These are phyloP conservation scores for Geococcyx californianus DNA, from an alignment of 2,113 vertebrate genomes.

Conservation along the genomic window DNA sequence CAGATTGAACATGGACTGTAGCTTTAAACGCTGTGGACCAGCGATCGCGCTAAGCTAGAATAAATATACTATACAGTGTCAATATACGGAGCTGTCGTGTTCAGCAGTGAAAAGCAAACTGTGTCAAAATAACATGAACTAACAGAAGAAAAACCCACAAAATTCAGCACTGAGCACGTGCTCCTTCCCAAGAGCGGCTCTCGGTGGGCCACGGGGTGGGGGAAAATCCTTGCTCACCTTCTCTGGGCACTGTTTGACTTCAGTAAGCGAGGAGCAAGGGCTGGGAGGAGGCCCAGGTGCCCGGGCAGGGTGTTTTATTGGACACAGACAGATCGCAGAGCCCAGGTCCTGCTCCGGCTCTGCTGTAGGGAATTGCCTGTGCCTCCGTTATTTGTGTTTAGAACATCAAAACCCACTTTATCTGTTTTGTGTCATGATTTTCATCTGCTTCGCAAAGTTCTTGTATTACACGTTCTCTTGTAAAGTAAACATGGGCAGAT, in stretches of 20 bases:
- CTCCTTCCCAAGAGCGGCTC: neutral
- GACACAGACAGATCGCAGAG: neutral
- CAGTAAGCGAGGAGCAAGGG: neutral
- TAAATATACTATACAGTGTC: constrained; percentile 12
- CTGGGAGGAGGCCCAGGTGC: neutral
- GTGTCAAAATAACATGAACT: neutral
- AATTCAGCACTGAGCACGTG: neutral
- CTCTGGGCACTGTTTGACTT: neutral
- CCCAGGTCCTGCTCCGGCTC: neutral
- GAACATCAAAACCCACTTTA: neutral
- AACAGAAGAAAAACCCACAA: neutral
- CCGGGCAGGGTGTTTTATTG: neutral
- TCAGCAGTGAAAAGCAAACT: neutral
- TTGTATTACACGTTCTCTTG: rapidly evolving
- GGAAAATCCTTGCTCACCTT: neutral
- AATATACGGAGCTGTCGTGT: neutral
- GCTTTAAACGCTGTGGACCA: constrained; percentile 11
- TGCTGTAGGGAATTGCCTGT: rapidly evolving
- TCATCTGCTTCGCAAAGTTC: neutral
- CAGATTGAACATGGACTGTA: constrained; percentile 30
- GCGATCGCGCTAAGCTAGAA: constrained; percentile 5
- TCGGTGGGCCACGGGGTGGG: rapidly evolving
- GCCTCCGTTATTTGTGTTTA: neutral
- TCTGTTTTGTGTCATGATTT: neutral
- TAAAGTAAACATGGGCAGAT: neutral